A percentile compares a stretch with the other conserved stretches of the same genome.
These are phyloP conservation scores for Catharus minimus DNA, from an alignment of 2,113 vertebrate genomes.

Conservation along the genomic window DNA sequence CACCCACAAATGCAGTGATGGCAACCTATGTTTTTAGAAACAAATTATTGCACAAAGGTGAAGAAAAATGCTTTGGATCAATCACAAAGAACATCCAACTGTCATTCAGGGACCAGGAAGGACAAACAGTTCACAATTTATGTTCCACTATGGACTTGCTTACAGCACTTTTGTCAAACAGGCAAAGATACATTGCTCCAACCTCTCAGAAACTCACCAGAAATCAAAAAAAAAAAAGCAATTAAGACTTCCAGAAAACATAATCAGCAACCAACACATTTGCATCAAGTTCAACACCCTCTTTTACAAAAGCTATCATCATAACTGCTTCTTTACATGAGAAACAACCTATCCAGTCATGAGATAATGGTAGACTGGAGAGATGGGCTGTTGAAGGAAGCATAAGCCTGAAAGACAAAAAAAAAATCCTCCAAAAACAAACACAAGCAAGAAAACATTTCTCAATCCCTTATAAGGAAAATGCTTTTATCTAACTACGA, in stretches of 20 bases:
- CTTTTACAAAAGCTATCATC: not conserved
- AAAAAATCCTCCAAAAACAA: not conserved
- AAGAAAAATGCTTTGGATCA: not conserved
- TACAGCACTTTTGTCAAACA: not conserved
- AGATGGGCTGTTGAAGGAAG: not conserved
- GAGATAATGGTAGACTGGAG: not conserved
- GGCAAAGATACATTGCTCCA: not conserved
- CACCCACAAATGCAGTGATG: not conserved
- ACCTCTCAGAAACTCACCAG: not conserved
- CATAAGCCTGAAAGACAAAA: not conserved
- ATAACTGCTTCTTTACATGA: not conserved
- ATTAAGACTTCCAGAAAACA: not conserved
- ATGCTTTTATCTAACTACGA: not conserved
- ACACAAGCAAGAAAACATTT: not conserved
- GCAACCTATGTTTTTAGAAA: not conserved
- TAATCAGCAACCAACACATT: not conserved
- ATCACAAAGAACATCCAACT: not conserved
- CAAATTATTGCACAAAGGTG: not conserved
- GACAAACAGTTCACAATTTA: not conserved
- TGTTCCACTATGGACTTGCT: not conserved
- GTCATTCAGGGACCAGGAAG: not conserved
- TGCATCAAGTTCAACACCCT: not conserved
- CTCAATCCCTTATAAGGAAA: not conserved
- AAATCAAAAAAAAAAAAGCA: not conserved
- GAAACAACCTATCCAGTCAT: not conserved